Base-by-base conservation (phyloP, 1,140 invertebrate species). In the Drosophila hydei region DNA sequence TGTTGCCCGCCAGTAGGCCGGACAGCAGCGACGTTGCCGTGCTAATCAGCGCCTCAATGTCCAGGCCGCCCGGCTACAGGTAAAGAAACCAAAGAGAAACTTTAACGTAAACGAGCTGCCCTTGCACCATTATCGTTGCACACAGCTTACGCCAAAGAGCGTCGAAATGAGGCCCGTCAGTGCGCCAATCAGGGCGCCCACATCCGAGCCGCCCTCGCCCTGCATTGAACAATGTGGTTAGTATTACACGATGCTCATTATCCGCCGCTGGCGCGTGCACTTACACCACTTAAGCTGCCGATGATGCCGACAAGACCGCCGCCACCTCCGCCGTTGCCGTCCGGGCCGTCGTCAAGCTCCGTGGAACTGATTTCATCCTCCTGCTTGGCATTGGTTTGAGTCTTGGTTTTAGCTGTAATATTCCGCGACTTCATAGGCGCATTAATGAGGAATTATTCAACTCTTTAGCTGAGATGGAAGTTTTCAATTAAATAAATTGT, bases 301-400 rank as follows among this genome's bases (percentile, higher is more conserved):
- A 92, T 93, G 25, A 93, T 74, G 54, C 92, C 93, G 21, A 92
- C 92, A 9, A 93, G 67, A 12, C 93, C 91, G 9, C 91, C 91
- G 8, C 83, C 89, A 1, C 72, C 74, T 0, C 54, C 72, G 4
- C 14, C 69, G 11, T 8, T 52, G 4, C 50, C 67, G 12, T 38
- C 67, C 8, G n/a, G 11, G 2, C 55, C 64, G 14, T 79, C 14
- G 2, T 42, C 19, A 8, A 78, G 18, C 23, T 77, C 83, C 14
- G 62, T n/a, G 11, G 76, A 79, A 7, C 14, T 68, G 5, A 63
- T 43, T 0, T 5, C 68, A 25, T 61, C 59, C 18, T 70, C 65
- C 45, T 78, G 78, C 18, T 73, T 83, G 11, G 40, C 62, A 11
- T 19, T 54, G 18, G 14, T 51, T 61, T 25, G 11, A 16, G 30